Base-by-base conservation (phyloP, 2,797 vertebrate genomes). In the Danio aesculapii region DNA sequence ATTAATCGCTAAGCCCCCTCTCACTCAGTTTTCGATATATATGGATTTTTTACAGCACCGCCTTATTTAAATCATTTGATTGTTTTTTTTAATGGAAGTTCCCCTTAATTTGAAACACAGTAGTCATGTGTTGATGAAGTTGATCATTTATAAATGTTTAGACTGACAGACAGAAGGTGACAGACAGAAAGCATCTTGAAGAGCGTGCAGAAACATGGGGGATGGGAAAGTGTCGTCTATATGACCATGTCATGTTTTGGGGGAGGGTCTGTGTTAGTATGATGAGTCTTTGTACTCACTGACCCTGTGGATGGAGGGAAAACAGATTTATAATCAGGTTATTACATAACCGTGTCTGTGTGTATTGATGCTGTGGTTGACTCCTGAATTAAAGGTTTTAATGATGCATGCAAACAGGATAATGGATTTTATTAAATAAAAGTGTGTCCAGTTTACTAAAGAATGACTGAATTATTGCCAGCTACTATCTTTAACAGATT, bases 221-320 rank as follows among this genome's bases (percentile, higher is more conserved):
- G 79, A 69, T 49, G 72, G 79, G 74, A 81, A 68, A 9, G 49
- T 39, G 14, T 9, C 39, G 58, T 39, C 49, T 30, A 30, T 53
- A 43, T 75, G 21, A 39, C 1, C 4, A 41, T 77, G 12, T 44
- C 61, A 44, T 78, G 46, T 59, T 50, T 16, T 30, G 62, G 64
- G 62, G 72, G 59, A 72, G 75, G 81, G 55, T 78, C 50, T 17
- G 44, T 69, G 55, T 21, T 4, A n/a, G 16, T 64, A 19, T 69
- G 74, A 70, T 59, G 46, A 77, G 39, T 30, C 49, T 77, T 77
- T 74, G 79, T 46, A 82, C 72, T 77, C 62, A 0, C 7, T 72
- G 47, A 76, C 59, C 68, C 62, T 0, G 44, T 76, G 46, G 59
- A 49, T 76, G 16, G n/a, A 77, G 68, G 70, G 47, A 83, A 82